phyloP scores from a whole-genome alignment of 37 sponge, comb jelly and placozoan species.

The Sycon ciliatum region DNA sequence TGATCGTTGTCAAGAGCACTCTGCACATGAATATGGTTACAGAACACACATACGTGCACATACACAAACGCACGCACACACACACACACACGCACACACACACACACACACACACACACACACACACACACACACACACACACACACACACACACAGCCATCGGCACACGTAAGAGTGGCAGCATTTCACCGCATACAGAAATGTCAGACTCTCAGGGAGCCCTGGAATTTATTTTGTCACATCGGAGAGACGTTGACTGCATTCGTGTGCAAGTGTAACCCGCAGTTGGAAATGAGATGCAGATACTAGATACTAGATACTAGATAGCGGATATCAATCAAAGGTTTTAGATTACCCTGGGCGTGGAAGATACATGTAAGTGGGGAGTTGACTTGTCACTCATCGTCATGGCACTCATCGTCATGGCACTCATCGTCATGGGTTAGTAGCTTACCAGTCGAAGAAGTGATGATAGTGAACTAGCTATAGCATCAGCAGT shows the following conservation, averaged over 20 bases:
- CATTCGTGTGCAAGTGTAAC: too few relatives aligned
- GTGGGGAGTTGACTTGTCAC: neutral
- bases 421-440: neutral
- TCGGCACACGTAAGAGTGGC: slow-evolving; percentile 59
- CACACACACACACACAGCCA: slow-evolving; percentile 58
- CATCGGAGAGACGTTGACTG: too few relatives aligned
- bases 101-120: too few relatives aligned
- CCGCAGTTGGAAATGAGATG: too few relatives aligned
- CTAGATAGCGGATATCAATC: neutral
- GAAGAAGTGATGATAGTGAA: slow-evolving; percentile 35
- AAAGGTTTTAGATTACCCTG: neutral
- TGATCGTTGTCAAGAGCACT: slow-evolving; percentile 56
- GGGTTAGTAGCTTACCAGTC: slow-evolving; percentile 30
- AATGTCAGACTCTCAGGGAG: slow-evolving; percentile 67
- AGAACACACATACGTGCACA: neutral
- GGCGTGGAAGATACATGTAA: too few relatives aligned
- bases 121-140: slow-evolving; percentile 13
- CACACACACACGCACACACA: too few relatives aligned
- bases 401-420: neutral
- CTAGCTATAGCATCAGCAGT: slow-evolving; percentile 20
- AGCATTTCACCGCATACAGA: slow-evolving; percentile 59
- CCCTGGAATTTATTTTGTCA: too few relatives aligned
- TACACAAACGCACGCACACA: too few relatives aligned
- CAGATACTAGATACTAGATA: neutral
- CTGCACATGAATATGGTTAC: slow-evolving; percentile 24